phyloP scores from a whole-genome alignment of 2,113 vertebrate genomes.

The Cariama cristata region DNA sequence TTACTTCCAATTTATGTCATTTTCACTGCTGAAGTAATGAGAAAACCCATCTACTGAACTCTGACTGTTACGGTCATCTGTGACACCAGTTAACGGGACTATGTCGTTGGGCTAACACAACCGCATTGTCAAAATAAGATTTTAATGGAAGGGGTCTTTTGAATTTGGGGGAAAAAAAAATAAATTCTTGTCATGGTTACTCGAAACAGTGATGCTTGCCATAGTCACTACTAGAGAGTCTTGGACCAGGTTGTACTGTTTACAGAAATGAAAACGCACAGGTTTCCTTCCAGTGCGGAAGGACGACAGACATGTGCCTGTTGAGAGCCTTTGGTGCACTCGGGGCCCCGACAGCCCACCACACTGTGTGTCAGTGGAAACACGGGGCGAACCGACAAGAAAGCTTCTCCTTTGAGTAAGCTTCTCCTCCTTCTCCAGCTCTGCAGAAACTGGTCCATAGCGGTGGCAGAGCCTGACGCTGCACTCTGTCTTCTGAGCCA shows the following conservation, averaged over 20 bases:
- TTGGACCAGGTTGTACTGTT: not conserved
- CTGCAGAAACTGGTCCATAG: not conserved
- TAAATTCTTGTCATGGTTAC: not conserved
- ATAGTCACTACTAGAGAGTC: not conserved
- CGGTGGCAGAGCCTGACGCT: not conserved
- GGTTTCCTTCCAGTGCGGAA: not conserved
- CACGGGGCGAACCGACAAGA: not conserved
- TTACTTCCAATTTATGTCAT: not conserved
- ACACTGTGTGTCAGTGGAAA: not conserved
- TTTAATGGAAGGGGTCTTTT: not conserved
- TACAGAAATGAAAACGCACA: not conserved
- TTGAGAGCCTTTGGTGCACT: not conserved
- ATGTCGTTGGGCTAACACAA: not conserved
- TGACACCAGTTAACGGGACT: not conserved
- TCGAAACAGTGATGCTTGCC: not conserved
- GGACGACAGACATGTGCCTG: not conserved
- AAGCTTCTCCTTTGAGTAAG: not conserved
- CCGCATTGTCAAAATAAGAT: not conserved
- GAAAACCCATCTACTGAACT: not conserved
- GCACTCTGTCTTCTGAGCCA: not conserved
- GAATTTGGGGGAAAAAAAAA: not conserved
- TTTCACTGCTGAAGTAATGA: not conserved
- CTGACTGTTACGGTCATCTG: not conserved
- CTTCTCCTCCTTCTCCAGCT: not conserved
- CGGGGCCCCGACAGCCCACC: fast-evolving